Evolutionary conservation across 2,888 invertebrate species (phyloP).

Genomic region (Drosophila ustulata): DNA sequence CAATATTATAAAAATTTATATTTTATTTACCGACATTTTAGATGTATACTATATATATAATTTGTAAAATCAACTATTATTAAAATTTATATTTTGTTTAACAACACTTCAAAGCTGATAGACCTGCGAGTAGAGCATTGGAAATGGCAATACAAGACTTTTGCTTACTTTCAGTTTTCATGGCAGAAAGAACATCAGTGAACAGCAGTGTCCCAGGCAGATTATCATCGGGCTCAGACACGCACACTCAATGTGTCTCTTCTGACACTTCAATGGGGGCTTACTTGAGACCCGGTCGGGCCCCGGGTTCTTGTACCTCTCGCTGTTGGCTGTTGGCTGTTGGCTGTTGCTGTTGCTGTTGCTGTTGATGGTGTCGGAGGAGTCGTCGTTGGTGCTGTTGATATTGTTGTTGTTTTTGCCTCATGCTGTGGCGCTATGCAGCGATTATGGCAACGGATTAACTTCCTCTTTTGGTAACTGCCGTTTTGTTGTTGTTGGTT

Average conservation of each 20-base stretch:
- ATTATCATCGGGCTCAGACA: conserved; percentile 54
- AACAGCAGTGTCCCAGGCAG: conserved; percentile 40
- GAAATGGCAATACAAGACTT: conserved; percentile 23
- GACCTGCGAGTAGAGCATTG: conserved; percentile 3
- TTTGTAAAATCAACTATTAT: too few species aligned
- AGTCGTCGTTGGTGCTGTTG: conserved; percentile 41
- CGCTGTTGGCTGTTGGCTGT: conserved; percentile 28
- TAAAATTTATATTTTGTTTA: too few species aligned
- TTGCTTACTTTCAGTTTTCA: conserved; percentile 61
- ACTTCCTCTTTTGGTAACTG: conserved; percentile 68
- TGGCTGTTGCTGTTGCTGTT: conserved; percentile 59
- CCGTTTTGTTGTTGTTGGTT: conserved; percentile 6
- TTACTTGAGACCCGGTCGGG: conserved; percentile 23
- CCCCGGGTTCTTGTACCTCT: neutral
- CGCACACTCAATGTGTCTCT: conserved; percentile 51
- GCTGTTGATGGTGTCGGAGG: conserved; percentile 44
- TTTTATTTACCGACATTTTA: too few species aligned
- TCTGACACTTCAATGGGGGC: conserved; percentile 76
- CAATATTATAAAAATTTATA: too few species aligned
- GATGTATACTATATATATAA: too few species aligned
- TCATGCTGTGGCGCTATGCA: conserved; percentile 83
- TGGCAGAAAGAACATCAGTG: conserved; percentile 19
- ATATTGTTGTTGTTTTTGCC: conserved; percentile 54
- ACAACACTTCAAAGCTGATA: neutral
- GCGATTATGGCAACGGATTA: conserved; percentile 76